phyloP scores from a whole-genome alignment of 1,140 invertebrate species.

The Bombus huntii region DNA sequence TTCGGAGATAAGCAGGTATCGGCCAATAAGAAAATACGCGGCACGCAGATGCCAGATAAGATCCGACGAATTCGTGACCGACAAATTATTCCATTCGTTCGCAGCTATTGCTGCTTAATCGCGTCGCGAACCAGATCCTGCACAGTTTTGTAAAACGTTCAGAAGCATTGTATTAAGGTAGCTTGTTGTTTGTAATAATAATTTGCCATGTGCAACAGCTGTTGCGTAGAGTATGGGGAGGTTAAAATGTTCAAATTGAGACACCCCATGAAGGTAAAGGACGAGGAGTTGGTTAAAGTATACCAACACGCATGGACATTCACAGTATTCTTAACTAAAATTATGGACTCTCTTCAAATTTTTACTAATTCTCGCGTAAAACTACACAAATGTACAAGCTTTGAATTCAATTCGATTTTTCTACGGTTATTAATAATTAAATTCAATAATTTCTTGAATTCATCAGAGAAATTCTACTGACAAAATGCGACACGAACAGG shows the following conservation, averaged over 20 bases:
- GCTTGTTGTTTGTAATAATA: background rate
- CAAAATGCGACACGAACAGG: rapidly evolving
- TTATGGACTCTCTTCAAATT: no score
- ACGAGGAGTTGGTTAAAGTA: background rate
- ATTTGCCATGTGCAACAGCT: background rate
- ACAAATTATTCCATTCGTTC: slow-evolving; percentile 29
- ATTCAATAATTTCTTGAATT: no score
- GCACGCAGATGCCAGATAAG: slow-evolving; percentile 17
- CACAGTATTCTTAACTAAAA: no score
- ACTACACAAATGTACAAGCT: no score
- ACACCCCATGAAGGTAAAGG: background rate
- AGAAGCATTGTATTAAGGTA: background rate
- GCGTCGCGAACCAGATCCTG: background rate
- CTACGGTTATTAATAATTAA: no score
- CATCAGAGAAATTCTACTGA: no score
- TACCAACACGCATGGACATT: no score
- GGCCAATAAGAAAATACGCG: slow-evolving; percentile 9
- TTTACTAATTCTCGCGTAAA: no score
- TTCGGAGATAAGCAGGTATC: background rate
- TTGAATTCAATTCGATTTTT: no score
- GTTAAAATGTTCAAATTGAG: background rate
- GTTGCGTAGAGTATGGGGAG: no score
- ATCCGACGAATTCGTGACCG: background rate
- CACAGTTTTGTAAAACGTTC: no score
- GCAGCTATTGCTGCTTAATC: background rate